Percentiles rank a stretch among this genome's conserved stretches.
Evolutionary conservation across 2,888 invertebrate genomes (phyloP).

Genomic region (Schrankia costaestrigalis): DNA sequence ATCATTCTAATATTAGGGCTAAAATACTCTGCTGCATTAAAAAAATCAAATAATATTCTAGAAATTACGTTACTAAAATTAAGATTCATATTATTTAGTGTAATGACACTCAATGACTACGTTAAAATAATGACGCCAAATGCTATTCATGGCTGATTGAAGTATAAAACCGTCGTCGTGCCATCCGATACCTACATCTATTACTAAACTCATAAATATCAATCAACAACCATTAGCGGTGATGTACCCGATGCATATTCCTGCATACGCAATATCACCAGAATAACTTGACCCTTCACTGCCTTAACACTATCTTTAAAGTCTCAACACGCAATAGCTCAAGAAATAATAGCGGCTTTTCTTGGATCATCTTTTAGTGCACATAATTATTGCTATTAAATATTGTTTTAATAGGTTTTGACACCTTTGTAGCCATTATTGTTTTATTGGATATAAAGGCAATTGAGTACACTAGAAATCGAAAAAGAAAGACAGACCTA

Average conservation of each 20-base stretch:
- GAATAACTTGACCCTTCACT: slow-evolving; percentile 21
- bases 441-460: no score
- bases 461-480: no score
- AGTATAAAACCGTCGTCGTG: slow-evolving; percentile 41
- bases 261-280: slow-evolving; percentile 37
- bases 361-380: no score
- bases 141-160: slow-evolving; percentile 42
- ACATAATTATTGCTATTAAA: slow-evolving; percentile 31
- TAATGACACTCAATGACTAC: no score
- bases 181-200: slow-evolving; percentile 50
- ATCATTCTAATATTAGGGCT: no score
- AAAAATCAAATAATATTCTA: no score
- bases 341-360: slow-evolving; percentile 22
- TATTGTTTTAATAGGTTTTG: slow-evolving; percentile 22
- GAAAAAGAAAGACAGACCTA: no score
- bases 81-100: no score
- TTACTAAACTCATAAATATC: slow-evolving; percentile 67
- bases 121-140: no score
- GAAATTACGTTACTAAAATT: no score
- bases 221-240: slow-evolving; percentile 44
- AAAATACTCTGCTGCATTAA: no score
- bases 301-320: slow-evolving; percentile 6
- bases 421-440: slow-evolving; percentile 16
- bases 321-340: slow-evolving; percentile 19
- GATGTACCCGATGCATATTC: slow-evolving; percentile 34